Conservation (phyloP, 2,797 vertebrate species). For the Cirrhinus molitorella region DNA sequence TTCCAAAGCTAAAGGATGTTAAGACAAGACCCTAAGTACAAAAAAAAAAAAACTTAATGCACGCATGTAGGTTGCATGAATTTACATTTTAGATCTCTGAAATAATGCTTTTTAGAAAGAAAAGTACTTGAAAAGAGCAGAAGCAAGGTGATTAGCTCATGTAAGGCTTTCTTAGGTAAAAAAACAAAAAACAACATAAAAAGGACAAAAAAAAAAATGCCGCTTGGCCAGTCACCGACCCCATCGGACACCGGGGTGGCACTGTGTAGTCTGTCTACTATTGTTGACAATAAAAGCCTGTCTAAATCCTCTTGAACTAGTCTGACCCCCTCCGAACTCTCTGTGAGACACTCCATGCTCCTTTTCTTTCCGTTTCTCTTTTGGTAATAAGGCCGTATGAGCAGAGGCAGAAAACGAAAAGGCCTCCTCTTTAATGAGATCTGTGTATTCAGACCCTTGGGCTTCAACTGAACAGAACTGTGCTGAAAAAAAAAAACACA, state of each 20-base stretch:
- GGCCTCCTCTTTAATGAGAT: slow-evolving; percentile 69
- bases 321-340: slow-evolving; percentile 51
- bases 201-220: not conserved
- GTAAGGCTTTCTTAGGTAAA: not conserved
- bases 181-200: slow-evolving; percentile 1
- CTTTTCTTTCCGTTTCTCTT: slow-evolving; percentile 8
- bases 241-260: slow-evolving; percentile 4
- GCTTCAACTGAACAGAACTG: slow-evolving; percentile 64
- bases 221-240: not conserved
- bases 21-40: not conserved
- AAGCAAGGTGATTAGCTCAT: not conserved
- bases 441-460: slow-evolving; percentile 69
- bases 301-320: slow-evolving; percentile 74
- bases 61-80: not conserved
- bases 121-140: slow-evolving; percentile 8
- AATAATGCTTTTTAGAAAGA: not conserved
- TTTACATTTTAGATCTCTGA: slow-evolving; percentile 20
- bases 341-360: slow-evolving; percentile 18
- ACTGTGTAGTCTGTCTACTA: slow-evolving; percentile 36
- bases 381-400: slow-evolving; percentile 24
- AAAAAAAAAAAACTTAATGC: not conserved
- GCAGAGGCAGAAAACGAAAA: slow-evolving; percentile 53
- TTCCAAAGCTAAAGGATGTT: not conserved
- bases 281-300: slow-evolving; percentile 54
- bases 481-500: slow-evolving; percentile 67